These are phyloP conservation scores for Seira sanloemensis DNA, from an alignment of 2,888 invertebrate species.

Conservation along the genomic window DNA sequence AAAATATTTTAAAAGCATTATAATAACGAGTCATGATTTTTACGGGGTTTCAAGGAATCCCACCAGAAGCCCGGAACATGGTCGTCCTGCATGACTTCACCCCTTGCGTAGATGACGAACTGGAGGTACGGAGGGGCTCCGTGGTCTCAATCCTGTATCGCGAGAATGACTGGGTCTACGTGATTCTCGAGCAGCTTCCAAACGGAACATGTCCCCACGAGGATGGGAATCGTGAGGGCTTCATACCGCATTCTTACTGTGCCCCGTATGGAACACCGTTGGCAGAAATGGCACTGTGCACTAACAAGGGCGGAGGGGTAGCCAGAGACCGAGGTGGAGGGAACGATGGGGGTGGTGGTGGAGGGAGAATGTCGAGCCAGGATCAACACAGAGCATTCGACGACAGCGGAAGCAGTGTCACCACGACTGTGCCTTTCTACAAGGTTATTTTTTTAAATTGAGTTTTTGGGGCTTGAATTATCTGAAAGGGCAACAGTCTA, in stretches of 20 bases:
- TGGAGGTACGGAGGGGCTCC: conserved; percentile 92
- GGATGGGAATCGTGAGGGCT: conserved; percentile 82
- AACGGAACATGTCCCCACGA: conserved; percentile 26
- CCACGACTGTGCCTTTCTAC: conserved; percentile 77
- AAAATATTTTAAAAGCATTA: too few species aligned
- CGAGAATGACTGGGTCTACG: conserved; percentile 98
- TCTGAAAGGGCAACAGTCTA: too few species aligned
- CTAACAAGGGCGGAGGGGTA: not conserved
- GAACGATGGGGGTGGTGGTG: conserved; percentile 16
- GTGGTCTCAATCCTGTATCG: conserved; percentile 84
- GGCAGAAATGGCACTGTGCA: conserved; percentile 82
- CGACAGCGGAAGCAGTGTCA: conserved; percentile 25
- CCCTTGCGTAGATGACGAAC: conserved; percentile 83
- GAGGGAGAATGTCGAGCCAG: not conserved
- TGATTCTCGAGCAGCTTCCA: conserved; percentile 80
- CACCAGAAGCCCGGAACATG: conserved; percentile 75
- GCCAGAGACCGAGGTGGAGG: conserved; percentile 64
- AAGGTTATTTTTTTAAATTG: conserved; percentile 76
- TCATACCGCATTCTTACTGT: conserved; percentile 95
- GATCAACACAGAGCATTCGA: conserved; percentile 32
- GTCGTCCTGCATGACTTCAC: conserved; percentile 95
- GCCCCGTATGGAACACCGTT: conserved; percentile 88
- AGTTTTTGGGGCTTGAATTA: conserved; percentile 63
- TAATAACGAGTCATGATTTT: too few species aligned
- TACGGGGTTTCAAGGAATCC: conserved; percentile 27